phyloP scores from a whole-genome alignment of 1,140 invertebrate genomes.

The Magallana ariakensis region DNA sequence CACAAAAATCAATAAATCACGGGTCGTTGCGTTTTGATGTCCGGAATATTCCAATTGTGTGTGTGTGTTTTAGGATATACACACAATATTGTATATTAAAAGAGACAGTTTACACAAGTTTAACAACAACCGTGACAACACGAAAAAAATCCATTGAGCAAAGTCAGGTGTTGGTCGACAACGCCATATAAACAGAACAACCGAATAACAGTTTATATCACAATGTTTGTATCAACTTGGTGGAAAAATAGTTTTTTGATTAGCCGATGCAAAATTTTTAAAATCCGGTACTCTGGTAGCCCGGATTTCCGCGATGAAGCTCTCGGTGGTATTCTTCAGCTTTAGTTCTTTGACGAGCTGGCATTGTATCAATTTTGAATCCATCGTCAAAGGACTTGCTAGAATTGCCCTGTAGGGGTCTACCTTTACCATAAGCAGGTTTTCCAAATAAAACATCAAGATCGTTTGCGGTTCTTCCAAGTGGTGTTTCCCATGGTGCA shows the following conservation, averaged over 20 bases:
- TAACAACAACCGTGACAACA: too few species aligned
- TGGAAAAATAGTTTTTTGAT: too few species aligned
- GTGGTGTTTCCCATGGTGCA: conserved; percentile 19
- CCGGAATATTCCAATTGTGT: too few species aligned
- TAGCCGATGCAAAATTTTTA: not conserved
- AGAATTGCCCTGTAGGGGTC: not conserved
- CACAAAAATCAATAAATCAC: too few species aligned
- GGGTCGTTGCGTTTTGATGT: too few species aligned
- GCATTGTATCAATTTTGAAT: not conserved
- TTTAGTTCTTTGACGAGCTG: not conserved
- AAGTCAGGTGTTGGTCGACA: not conserved
- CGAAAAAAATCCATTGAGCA: not conserved
- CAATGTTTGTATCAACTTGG: not conserved
- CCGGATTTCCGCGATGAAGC: conserved; percentile 7
- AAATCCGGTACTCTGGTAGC: not conserved
- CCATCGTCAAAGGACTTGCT: conserved; percentile 24
- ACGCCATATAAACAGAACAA: not conserved
- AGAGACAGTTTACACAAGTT: too few species aligned
- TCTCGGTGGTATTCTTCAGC: conserved; percentile 21
- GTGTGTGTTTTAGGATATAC: too few species aligned
- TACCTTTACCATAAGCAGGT: conserved; percentile 27
- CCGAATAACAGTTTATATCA: not conserved
- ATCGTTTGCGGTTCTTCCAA: conserved; percentile 8
- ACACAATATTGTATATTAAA: too few species aligned
- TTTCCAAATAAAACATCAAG: conserved; percentile 41